These are phyloP conservation scores for Anarhynchus alexandrinus DNA, from an alignment of 2,113 vertebrate species.

Conservation along the genomic window DNA sequence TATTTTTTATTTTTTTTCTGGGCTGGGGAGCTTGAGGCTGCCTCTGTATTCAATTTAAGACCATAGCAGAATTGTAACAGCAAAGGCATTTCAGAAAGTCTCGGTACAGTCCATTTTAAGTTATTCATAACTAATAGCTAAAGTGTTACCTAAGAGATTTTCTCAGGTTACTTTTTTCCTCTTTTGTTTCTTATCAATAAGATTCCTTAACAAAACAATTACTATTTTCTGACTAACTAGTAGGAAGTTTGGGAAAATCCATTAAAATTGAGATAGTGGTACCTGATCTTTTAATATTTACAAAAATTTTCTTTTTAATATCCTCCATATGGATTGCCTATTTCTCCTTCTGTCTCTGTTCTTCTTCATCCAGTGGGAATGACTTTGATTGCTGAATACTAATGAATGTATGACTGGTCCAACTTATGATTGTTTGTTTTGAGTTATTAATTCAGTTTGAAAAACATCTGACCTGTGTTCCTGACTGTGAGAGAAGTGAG, in stretches of 20 bases:
- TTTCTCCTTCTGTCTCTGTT: not conserved
- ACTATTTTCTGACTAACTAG: not conserved
- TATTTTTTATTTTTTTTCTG: not conserved
- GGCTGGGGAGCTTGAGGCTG: not conserved
- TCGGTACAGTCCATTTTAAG: not conserved
- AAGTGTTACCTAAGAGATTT: not conserved
- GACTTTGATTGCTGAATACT: not conserved
- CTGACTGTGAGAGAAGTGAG: not conserved
- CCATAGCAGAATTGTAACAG: not conserved
- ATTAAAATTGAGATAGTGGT: not conserved
- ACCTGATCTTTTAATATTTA: slow-evolving; percentile 3
- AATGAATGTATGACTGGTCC: not conserved
- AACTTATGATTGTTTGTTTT: not conserved
- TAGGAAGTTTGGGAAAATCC: not conserved
- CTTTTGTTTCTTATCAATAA: not conserved
- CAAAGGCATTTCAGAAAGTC: not conserved
- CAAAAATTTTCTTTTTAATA: not conserved
- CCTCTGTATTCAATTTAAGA: not conserved
- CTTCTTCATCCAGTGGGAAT: not conserved
- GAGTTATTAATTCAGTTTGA: not conserved
- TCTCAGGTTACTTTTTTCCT: not conserved
- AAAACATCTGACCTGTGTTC: not conserved
- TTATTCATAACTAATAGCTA: not conserved
- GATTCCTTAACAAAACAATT: not conserved
- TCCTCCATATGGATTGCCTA: not conserved